Conservation (phyloP, 2,797 vertebrate genomes). For the Remorina albescens region DNA sequence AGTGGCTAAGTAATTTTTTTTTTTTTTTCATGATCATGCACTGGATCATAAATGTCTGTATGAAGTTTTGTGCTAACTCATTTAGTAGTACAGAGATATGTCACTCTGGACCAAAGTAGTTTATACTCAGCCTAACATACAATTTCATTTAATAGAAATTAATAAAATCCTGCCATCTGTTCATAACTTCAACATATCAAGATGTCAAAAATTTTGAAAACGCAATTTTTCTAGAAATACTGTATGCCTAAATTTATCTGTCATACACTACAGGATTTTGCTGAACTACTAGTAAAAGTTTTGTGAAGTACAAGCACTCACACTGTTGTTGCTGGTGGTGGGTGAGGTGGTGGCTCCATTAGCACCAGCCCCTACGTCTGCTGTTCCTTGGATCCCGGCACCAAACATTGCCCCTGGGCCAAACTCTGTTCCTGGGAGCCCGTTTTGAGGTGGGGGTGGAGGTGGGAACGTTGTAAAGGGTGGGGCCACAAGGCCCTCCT, state of each 20-base stretch:
- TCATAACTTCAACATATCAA: neutral
- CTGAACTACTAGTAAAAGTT: neutral
- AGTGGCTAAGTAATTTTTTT: no score
- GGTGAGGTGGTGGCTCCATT: constrained; percentile 56
- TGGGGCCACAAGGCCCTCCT: constrained; percentile 81
- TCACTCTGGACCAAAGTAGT: neutral
- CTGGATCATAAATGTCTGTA: neutral
- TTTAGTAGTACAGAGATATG: neutral
- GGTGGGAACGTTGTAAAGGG: constrained; percentile 82
- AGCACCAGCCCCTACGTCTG: constrained; percentile 72
- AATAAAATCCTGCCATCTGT: neutral
- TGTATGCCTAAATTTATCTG: neutral
- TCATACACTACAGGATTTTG: neutral
- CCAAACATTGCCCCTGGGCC: constrained; percentile 77
- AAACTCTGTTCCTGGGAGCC: constrained; percentile 79
- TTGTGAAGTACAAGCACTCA: constrained; percentile 52
- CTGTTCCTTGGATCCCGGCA: constrained; percentile 70
- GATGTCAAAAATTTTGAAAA: neutral
- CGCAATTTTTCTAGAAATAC: neutral
- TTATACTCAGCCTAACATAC: no score
- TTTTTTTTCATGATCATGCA: no score
- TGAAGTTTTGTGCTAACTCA: neutral
- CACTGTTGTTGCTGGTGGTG: constrained; percentile 67
- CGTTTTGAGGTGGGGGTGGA: constrained; percentile 84
- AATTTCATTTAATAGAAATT: neutral